Evolutionary conservation across 2,888 invertebrate genomes (phyloP).

Genomic region (Arctia plantaginis): DNA sequence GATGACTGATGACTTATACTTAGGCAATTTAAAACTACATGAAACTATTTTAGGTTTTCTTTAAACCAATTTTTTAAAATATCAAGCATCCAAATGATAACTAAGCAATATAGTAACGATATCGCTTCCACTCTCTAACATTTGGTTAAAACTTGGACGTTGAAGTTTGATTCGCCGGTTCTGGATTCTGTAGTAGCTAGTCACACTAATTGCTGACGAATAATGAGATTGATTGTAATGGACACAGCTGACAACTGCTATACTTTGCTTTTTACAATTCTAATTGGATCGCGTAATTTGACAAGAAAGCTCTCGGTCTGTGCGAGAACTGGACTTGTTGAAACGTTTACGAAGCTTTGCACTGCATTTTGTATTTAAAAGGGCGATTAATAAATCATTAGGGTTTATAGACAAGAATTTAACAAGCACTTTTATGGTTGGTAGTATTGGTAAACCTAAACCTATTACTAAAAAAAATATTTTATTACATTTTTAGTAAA

Average conservation of each 20-base stretch:
- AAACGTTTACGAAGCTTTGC: neutral
- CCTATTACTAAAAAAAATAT: too few relatives aligned
- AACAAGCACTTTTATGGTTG: neutral
- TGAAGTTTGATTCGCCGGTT: constrained; percentile 62
- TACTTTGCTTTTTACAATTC: constrained; percentile 41
- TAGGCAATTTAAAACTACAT: neutral
- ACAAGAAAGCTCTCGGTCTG: constrained; percentile 31
- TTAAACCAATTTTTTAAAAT: neutral
- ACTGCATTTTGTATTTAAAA: neutral
- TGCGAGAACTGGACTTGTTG: neutral
- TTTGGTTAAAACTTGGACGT: constrained; percentile 62
- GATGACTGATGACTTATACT: neutral
- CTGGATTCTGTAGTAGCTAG: constrained; percentile 43
- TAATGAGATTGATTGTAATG: constrained; percentile 78
- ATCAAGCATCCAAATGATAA: neutral
- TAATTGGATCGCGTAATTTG: constrained; percentile 38
- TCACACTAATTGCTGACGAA: constrained; percentile 69
- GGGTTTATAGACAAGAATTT: neutral
- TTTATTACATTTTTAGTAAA: too few relatives aligned
- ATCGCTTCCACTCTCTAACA: constrained; percentile 45
- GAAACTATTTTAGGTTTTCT: neutral
- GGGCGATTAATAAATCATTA: neutral
- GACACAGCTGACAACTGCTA: constrained; percentile 55
- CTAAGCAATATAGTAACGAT: constrained; percentile 29
- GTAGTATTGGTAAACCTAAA: too few relatives aligned